A percentile compares a stretch with the other conserved stretches of the same genome.
Evolutionary conservation across 2,888 invertebrate species (phyloP).

Genomic region (Gymnocheta viridis): DNA sequence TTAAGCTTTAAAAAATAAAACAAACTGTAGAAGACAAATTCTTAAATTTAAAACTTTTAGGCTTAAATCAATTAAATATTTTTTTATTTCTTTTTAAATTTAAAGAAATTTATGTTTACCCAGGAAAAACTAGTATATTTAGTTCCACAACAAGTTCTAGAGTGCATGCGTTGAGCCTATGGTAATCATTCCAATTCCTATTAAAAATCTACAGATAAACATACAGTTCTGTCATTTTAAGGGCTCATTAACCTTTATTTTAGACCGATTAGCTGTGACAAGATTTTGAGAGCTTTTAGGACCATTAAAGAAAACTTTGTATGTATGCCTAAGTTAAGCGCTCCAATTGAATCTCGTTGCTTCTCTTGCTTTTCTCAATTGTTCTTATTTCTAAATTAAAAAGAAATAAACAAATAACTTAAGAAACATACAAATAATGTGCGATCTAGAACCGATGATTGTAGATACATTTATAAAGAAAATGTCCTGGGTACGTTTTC

Average conservation of each 20-base stretch:
- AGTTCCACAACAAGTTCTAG: background rate
- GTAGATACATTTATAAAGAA: no score
- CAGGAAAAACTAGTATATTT: background rate
- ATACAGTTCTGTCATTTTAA: no score
- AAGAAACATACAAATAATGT: background rate
- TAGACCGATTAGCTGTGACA: background rate
- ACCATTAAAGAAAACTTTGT: no score
- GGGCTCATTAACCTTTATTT: no score
- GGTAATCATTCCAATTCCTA: no score
- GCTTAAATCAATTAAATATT: constrained; percentile 2
- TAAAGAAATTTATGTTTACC: constrained; percentile 7
- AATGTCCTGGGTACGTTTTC: constrained; percentile 3
- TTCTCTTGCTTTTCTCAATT: no score
- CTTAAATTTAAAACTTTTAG: constrained; percentile 59
- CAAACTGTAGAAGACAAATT: constrained; percentile 70
- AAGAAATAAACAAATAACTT: background rate
- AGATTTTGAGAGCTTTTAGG: background rate
- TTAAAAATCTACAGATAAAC: no score
- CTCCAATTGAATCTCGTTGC: no score
- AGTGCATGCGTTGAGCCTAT: background rate
- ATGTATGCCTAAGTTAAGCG: no score
- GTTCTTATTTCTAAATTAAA: background rate
- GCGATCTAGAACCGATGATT: background rate
- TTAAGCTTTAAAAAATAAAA: constrained; percentile 64
- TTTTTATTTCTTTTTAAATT: constrained; percentile 20